Evolutionary conservation across 2,888 invertebrate species (phyloP).

Genomic region (Bombylius major): DNA sequence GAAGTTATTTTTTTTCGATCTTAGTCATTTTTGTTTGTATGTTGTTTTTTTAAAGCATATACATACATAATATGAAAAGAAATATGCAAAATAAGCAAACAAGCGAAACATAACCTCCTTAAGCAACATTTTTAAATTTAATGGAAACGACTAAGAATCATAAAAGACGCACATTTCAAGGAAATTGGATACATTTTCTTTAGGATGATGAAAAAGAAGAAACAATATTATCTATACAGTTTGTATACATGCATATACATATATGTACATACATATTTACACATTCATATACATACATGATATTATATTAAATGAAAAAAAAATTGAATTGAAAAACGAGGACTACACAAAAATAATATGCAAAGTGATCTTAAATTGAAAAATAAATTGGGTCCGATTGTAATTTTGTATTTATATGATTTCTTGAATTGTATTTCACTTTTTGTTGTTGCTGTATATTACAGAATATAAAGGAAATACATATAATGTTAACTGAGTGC

Average conservation of each 20-base stretch:
- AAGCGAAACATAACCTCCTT: background rate
- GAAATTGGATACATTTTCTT: conserved; percentile 19
- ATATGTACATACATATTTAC: too few species aligned
- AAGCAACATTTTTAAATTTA: conserved; percentile 12
- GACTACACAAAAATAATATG: background rate
- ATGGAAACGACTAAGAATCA: conserved; percentile 20
- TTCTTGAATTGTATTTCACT: background rate
- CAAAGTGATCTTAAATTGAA: conserved; percentile 6
- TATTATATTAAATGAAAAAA: too few species aligned
- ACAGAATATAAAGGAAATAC: too few species aligned
- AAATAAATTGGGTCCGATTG: conserved; percentile 4
- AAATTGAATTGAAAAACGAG: background rate
- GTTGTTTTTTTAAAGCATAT: too few species aligned
- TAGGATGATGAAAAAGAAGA: background rate
- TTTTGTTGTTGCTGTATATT: background rate
- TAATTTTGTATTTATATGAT: background rate
- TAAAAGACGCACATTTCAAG: conserved; percentile 19
- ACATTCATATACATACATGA: too few species aligned
- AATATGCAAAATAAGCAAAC: too few species aligned
- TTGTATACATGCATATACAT: too few species aligned
- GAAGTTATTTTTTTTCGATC: too few species aligned
- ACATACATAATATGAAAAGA: too few species aligned
- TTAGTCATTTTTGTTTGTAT: too few species aligned
- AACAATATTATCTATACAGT: too few species aligned
- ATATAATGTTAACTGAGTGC: too few species aligned